Evolutionary conservation across 2,888 invertebrate species (phyloP).

Genomic region (Harpalus rubripes): DNA sequence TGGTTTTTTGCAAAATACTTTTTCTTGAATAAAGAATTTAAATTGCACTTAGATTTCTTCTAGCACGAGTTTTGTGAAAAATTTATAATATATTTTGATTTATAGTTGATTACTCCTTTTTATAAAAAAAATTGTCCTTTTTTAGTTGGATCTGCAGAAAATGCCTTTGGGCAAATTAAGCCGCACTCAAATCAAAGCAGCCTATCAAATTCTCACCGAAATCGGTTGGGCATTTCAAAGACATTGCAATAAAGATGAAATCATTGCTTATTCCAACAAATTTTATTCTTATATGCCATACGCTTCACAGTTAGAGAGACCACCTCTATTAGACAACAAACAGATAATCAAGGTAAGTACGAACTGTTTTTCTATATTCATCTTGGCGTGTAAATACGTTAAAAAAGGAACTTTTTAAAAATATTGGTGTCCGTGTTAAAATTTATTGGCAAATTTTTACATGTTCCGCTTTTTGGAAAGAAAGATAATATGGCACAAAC

Average conservation of each 20-base stretch:
- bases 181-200: slow-evolving; percentile 80
- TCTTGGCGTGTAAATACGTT: no score
- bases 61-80: no score
- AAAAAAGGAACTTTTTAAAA: no score
- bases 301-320: slow-evolving; percentile 80
- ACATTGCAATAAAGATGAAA: slow-evolving; percentile 69
- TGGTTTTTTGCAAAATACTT: no score
- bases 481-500: no score
- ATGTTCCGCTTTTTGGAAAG: no score
- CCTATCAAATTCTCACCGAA: slow-evolving; percentile 79
- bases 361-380: not conserved
- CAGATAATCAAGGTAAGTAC: slow-evolving; percentile 79
- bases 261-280: slow-evolving; percentile 80
- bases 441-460: no score
- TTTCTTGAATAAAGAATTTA: not conserved
- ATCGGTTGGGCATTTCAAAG: slow-evolving; percentile 71
- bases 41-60: no score
- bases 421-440: no score
- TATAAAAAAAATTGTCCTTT: not conserved
- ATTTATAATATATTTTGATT: no score
- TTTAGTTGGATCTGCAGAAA: slow-evolving; percentile 81
- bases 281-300: slow-evolving; percentile 85
- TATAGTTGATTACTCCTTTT: no score
- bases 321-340: slow-evolving; percentile 79
- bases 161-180: slow-evolving; percentile 85